Evolutionary conservation across 23 tunicate genomes (phyloP).

Genomic region (Oikopleura dioica): DNA sequence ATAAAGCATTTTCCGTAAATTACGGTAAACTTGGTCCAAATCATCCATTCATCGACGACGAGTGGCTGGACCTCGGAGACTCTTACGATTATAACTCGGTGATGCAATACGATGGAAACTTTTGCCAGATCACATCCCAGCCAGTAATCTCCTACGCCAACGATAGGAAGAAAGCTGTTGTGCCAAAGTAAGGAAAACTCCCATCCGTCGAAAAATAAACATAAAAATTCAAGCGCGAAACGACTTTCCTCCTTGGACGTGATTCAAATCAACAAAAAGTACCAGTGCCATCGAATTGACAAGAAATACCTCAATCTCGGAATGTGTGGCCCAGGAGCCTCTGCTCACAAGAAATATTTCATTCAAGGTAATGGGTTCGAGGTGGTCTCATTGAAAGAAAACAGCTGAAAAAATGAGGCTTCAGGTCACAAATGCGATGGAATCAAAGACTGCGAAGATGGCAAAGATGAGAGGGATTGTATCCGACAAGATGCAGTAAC

Average conservation of each 20-base stretch:
- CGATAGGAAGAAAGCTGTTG: no score
- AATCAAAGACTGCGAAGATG: background rate
- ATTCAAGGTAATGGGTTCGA: no score
- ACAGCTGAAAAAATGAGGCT: no score
- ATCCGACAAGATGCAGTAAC: background rate
- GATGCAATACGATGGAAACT: conserved; percentile 3
- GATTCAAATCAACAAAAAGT: background rate
- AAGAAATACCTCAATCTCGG: background rate
- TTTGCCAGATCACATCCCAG: background rate
- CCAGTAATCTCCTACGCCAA: no score
- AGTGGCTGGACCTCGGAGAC: background rate
- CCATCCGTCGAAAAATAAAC: no score
- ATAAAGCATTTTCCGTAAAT: background rate
- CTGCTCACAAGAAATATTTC: background rate
- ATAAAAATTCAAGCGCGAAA: background rate
- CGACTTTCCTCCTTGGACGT: conserved; percentile 5
- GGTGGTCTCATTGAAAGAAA: no score
- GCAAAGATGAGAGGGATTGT: background rate
- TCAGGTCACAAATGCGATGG: conserved; percentile 5
- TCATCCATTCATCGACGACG: conserved; percentile 4
- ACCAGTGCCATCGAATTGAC: background rate
- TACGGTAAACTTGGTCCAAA: background rate
- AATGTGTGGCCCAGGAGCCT: background rate
- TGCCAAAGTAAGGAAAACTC: no score
- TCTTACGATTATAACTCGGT: background rate